A percentile compares a stretch with the other conserved stretches of the same genome.
These are phyloP conservation scores for Oreotrochilus melanogaster DNA, from an alignment of 2,113 vertebrate genomes.

Conservation along the genomic window DNA sequence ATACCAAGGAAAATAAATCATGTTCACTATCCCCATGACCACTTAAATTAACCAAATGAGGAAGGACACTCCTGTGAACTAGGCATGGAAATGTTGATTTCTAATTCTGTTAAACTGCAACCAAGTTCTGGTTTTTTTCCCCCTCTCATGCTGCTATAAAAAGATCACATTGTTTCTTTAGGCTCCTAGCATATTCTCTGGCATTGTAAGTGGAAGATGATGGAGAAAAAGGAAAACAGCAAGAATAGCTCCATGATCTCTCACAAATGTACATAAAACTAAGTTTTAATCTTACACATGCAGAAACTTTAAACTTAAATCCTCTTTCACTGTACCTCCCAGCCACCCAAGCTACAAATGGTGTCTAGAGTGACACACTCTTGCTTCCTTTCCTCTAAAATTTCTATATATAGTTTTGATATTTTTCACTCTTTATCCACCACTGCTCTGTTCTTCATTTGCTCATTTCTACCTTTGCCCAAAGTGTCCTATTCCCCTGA, in stretches of 20 bases:
- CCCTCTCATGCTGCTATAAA: neutral
- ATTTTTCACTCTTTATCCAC: neutral
- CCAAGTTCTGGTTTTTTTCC: neutral
- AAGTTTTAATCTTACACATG: neutral
- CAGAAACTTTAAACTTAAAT: neutral
- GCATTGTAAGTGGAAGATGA: neutral
- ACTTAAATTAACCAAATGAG: slow-evolving; percentile 41
- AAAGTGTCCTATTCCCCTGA: neutral
- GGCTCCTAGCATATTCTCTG: neutral
- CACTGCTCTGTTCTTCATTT: neutral
- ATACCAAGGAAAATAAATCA: slow-evolving; percentile 27
- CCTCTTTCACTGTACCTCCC: neutral
- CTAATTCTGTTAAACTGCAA: slow-evolving; percentile 34
- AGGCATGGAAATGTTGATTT: slow-evolving; percentile 62
- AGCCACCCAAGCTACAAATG: neutral
- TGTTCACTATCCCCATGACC: neutral
- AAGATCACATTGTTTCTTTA: slow-evolving; percentile 16
- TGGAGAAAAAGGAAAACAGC: neutral
- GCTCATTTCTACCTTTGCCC: neutral
- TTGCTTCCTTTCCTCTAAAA: neutral
- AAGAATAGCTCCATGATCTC: neutral
- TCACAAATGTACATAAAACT: rapidly evolving
- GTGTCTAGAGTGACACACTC: neutral
- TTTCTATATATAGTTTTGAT: neutral
- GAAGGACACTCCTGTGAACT: slow-evolving; percentile 39